Evolutionary conservation across 1,140 invertebrate species (phyloP), one percentile per base, ranked within the genome.

Genomic region (Acromyrmex heyeri): DNA sequence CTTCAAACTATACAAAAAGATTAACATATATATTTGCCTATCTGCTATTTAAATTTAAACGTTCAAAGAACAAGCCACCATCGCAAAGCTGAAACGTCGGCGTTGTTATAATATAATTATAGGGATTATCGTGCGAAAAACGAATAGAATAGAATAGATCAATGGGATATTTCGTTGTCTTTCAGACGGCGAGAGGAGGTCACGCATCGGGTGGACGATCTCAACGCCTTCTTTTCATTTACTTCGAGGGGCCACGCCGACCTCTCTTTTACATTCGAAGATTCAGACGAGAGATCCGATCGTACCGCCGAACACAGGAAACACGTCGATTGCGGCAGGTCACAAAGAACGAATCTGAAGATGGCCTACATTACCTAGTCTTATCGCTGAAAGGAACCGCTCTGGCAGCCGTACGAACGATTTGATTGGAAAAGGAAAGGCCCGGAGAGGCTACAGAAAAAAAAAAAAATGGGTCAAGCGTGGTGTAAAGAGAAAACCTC

Each of bases 401-500:
- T 48, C 34, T 4, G 57, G 18, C 34, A 50, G 81, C 64, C 64
- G 38, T 34, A 38, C 55, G n/a, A 79, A 70, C 21, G 77, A 82
- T 16, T 67, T 62, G 24, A 53, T 38, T 77, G 30, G 50, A 78
- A 69, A 59, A 69, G 62, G 30, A n/a, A 53, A 16, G 38, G 30
- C 0, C 34, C 24, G 6, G 24, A 7, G 18, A 57, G 8, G 7
- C n/a, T 14, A 21, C 16, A 34, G 30, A 16, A 62, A 73, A 34
- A 34, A 30, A 30, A 30, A 34, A 67, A 93, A 92, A 95, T 95
- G 95, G 95, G 94, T 79, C 94, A 95, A 75, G 93, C 93, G 18
- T 95, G 94, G 94, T 95, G 94, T 90, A 95, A 94, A 81, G 94
- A 95, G 77, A 95, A 92, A 81, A 88, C 94, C 18, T 83, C 91